Percentiles rank a stretch among this genome's conserved stretches.
phyloP scores from a whole-genome alignment of 2,888 invertebrate species.

The Uloborus plumipes region DNA sequence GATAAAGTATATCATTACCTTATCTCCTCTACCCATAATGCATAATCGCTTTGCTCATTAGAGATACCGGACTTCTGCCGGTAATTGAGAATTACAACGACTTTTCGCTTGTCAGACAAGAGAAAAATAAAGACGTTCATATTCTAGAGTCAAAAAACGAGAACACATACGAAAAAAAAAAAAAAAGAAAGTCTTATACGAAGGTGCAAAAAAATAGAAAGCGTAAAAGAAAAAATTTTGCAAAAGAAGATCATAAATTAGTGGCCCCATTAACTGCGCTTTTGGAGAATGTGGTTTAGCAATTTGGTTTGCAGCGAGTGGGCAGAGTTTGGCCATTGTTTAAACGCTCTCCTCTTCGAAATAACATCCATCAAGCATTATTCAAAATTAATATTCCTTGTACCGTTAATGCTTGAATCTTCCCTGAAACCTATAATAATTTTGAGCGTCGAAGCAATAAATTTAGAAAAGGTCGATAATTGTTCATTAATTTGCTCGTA shows the following conservation, averaged over 20 bases:
- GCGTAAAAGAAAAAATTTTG: conserved; percentile 1
- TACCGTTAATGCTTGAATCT: conserved; percentile 26
- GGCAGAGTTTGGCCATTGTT: conserved; percentile 11
- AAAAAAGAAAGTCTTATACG: neutral
- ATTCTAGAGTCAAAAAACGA: conserved; percentile 6
- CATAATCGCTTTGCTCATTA: conserved; percentile 17
- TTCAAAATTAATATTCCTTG: conserved; percentile 58
- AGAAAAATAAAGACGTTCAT: conserved; percentile 41
- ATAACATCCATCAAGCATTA: conserved; percentile 50
- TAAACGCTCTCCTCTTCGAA: neutral
- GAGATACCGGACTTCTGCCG: conserved; percentile 16
- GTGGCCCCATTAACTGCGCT: conserved; percentile 45
- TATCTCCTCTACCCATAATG: too few species aligned
- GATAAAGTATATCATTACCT: too few species aligned
- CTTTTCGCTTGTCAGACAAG: conserved; percentile 18
- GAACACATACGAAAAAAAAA: neutral
- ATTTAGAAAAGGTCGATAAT: conserved; percentile 57
- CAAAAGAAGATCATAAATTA: conserved; percentile 34
- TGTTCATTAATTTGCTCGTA: conserved; percentile 59
- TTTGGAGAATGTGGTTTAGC: conserved; percentile 20
- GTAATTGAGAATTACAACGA: conserved; percentile 38
- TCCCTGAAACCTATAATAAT: conserved; percentile 46
- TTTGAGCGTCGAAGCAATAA: conserved; percentile 42
- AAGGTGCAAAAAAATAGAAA: conserved; percentile 6
- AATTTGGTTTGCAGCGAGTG: conserved; percentile 15